Evolutionary conservation across 37 sponge, comb jelly and placozoan species (phyloP), one percentile per base, ranked within the genome.

Genomic region (Mnemiopsis leidyi): DNA sequence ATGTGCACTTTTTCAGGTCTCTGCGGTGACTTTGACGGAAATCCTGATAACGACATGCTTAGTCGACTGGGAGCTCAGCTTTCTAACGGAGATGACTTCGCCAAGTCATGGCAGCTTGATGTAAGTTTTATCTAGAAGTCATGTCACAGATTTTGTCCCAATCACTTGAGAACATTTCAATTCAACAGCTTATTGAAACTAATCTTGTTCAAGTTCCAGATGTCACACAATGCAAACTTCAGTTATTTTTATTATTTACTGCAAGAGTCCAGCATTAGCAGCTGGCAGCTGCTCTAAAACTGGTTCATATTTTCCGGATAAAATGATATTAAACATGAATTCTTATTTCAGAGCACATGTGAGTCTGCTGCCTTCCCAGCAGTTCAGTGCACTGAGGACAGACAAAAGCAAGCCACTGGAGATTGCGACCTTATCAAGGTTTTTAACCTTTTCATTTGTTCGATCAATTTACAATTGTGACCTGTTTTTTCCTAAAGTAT

Each of bases 1-100:
- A n/a, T n/a, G n/a, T n/a, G n/a, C n/a, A n/a, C n/a, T n/a, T n/a
- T 77, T 16, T 34, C 79, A 77, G 79, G 90, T 39, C 48, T 85
- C 23, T 85, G 90, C 39, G 90, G 90, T 40, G 90, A 85, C 30
- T 85, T 85, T 40, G 90, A 85, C 36, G 30, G 61, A 40, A 29
- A 85, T 25, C 29, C 48, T 26, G 2, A n/a, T 37, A 85, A 85
- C 35, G 90, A 85, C 61, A 48, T 48, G 61, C 61, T 48, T 13
- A 48, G 61, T 48, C 5, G 13, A 48, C 61, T 48, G 9, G 61
- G 61, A 48, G 61, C 61, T 18, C 61, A 48, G 61, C 25, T 71
- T 18, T 23, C 7, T 71, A 25, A 71, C 20, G 30, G 30, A 24
- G 90, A 85, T 38, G 24, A 1, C 0, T 40, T 85, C 35, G 25